Evolutionary conservation across 2,113 vertebrate species (phyloP), one percentile per base, ranked within the genome.

Genomic region (Urocitellus parryii): DNA sequence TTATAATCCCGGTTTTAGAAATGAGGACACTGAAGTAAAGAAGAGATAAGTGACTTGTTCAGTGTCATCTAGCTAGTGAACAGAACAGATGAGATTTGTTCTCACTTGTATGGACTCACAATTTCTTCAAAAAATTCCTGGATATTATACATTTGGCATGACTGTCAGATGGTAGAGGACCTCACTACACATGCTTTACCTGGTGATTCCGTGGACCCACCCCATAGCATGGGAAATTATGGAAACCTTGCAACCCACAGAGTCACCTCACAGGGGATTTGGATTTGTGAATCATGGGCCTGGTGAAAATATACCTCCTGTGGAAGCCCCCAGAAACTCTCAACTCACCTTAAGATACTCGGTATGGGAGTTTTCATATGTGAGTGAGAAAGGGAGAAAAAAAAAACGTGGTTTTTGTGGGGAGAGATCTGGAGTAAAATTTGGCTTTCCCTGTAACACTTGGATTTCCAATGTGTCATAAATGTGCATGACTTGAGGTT

Each of bases 401-500:
- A 18, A 56, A 78, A 17, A 78, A 20, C 3, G 42, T 92, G 29
- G 18, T 39, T 85, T 45, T 90, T 74, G 39, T 51, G 39, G 48
- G 34, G 25, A 92, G 10, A 80, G 90, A 77, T 29, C 48, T 58
- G 56, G 11, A 68, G 61, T 14, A 8, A 78, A 92, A 77, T 65
- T 74, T 4, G n/a, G n/a, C 39, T 76, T 85, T 68, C 80, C 25
- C 72, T 58, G 17, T 5, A 8, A 76, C 14, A 32, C 4, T 5
- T 86, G 24, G 20, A 56, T 86, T 81, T 84, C 39, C 68, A 32
- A 0, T 51, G 48, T 73, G 51, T 85, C 87, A 81, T 14, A 34
- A 16, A 61, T 74, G 24, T 65, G 8, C 39, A 73, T 86, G 81
- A 87, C 37, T 95, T 87, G 72, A 61, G 74, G 37, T 85, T 96